phyloP scores from a whole-genome alignment of 2,797 vertebrate genomes.

The Leptoclinus maculatus region DNA sequence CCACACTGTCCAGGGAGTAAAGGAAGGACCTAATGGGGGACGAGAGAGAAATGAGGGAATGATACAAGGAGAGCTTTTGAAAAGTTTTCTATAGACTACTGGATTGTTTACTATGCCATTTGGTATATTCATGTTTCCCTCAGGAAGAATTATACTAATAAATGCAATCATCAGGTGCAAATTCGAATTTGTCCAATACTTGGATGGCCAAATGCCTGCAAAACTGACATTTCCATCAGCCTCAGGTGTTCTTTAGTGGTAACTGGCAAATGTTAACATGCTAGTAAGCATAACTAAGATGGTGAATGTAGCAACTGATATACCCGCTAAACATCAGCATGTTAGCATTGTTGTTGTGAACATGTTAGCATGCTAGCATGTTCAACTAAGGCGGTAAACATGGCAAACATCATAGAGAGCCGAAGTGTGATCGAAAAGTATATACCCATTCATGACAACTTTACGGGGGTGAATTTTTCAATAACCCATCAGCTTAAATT shows the following conservation, averaged over 20 bases:
- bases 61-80: not conserved
- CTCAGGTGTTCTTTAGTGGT: not conserved
- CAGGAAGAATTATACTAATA: not conserved
- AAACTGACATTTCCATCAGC: not conserved
- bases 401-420: not conserved
- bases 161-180: not conserved
- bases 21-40: constrained; percentile 16
- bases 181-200: not conserved
- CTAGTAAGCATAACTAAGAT: too few species aligned
- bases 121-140: not conserved
- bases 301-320: not conserved
- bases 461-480: too few species aligned
- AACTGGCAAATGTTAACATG: not conserved
- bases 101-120: not conserved
- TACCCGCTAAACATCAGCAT: not conserved
- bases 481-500: too few species aligned
- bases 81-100: not conserved
- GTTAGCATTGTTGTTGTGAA: not conserved
- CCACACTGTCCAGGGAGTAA: constrained; percentile 11
- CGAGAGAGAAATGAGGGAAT: constrained; percentile 6
- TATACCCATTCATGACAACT: too few species aligned
- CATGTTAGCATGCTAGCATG: not conserved
- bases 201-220: not conserved
- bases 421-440: too few species aligned
- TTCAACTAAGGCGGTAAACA: not conserved